Evolutionary conservation across 2,888 invertebrate genomes (phyloP), one percentile per base, ranked within the genome.

Genomic region (Drosophila ezoana): DNA sequence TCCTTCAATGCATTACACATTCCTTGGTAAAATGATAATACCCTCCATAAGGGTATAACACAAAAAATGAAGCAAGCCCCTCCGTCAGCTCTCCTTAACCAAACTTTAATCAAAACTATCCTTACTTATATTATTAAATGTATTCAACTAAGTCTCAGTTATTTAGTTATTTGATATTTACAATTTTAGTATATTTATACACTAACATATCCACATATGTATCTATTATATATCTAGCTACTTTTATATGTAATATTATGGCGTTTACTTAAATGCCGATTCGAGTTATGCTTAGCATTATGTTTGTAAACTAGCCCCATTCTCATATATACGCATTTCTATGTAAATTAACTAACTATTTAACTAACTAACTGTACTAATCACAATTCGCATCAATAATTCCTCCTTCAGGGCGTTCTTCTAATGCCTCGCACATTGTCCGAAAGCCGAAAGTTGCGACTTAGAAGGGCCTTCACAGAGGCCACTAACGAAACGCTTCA

Each of bases 391-490:
- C 89, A 78, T 81, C 67, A 70, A 72, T 52, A 65, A 84, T 85
- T 74, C 71, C 28, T 28, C 84, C 76, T 79, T 65, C 95, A 96
- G 95, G 96, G 96, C 92, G 95, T 96, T 93, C 95, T 97, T 93
- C 96, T 97, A 94, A 96, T 96, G 94, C 96, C 97, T 91, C 96
- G 96, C 93, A 96, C 96, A 93, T 95, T 97, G 95, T 95, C 97
- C 94, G 96, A 97, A 94, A 95, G 95, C 92, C 95, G 97, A 92
- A 95, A 97, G 91, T 95, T 96, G 92, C 95, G 96, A 91, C 95
- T 97, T 93, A 95, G 97, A 93, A 95, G 97, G 92, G 97, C 97
- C 92, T 96, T 96, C 94, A 97, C 97, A 92, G 96, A 97, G 93
- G 96, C 96, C 90, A 96, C 96, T 92, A 95, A 96, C 93, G 96